These are phyloP conservation scores for Eupleurogrammus muticus DNA, from an alignment of 2,797 vertebrate species.

Conservation along the genomic window DNA sequence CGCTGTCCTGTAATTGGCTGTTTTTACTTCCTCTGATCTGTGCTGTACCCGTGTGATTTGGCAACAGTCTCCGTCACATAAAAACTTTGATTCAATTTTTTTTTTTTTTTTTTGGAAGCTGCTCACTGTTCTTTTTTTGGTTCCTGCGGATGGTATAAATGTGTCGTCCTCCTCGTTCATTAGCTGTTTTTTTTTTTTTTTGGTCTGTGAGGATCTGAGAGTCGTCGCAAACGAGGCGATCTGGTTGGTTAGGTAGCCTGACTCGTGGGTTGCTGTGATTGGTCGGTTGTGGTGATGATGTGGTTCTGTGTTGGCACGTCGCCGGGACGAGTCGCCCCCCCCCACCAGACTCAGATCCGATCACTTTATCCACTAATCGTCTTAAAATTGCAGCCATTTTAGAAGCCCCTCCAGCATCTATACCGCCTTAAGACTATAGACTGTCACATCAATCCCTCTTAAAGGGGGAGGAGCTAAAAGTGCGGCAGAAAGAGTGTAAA, in stretches of 20 bases:
- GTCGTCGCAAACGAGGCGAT: slow-evolving; percentile 34
- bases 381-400: slow-evolving; percentile 25
- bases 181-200: slow-evolving; percentile 41
- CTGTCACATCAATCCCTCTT: slow-evolving; percentile 17
- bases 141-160: slow-evolving; percentile 12
- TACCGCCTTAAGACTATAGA: slow-evolving; percentile 53
- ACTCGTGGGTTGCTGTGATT: slow-evolving; percentile 56
- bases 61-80: slow-evolving; percentile 10
- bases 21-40: slow-evolving; percentile 50
- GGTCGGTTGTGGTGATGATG: slow-evolving; percentile 59
- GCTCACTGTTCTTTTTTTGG: slow-evolving; percentile 26
- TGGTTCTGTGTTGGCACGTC: slow-evolving; percentile 18
- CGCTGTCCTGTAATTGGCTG: slow-evolving; percentile 15
- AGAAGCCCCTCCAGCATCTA: slow-evolving; percentile 27
- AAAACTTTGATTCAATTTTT: background rate
- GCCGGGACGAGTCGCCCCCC: slow-evolving; percentile 3
- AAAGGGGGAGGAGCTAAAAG: slow-evolving; percentile 36
- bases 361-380: slow-evolving; percentile 18
- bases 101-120: slow-evolving; percentile 12
- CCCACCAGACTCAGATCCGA: slow-evolving; percentile 48
- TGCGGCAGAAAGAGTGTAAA: slow-evolving; percentile 48
- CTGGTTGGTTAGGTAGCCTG: slow-evolving; percentile 43
- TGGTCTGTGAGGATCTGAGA: slow-evolving; percentile 38
- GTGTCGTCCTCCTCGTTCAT: background rate
- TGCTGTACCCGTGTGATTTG: slow-evolving; percentile 21